Evolutionary conservation across 1,140 invertebrate species (phyloP), one percentile per base, ranked within the genome.

Genomic region (Heliconius nattereri): DNA sequence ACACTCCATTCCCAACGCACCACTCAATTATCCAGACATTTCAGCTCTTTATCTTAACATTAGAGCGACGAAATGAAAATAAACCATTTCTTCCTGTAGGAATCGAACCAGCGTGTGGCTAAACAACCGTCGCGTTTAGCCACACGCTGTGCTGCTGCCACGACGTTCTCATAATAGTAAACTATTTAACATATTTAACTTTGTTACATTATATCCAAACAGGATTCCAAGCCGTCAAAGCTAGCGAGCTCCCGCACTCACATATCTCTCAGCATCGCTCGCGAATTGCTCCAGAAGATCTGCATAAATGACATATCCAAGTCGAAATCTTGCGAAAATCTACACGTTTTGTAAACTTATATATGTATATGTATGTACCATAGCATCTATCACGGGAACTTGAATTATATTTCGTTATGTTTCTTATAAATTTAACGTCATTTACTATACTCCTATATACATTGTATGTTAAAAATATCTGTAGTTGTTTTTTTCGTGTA

Each of bases 261-360:
- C 80, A 95, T 97, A 72, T 97, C 95, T 80, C 90, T 98, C 79
- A 97, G 97, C 90, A 95, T 97, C 81, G 97, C 97, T 7, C 95
- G 97, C 78, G 97, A 97, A 84, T 96, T 98, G 73, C 95, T 98
- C 20, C 97, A 97, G 82, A 98, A 98, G 91, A 97, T 98, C 84
- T 98, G 98, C 89, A 96, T 98, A 81, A 97, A 97, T 85, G 97
- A 98, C 92, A 97, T 96, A 74, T 97, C 96, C 66, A 98, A 98
- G 94, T 98, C 98, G 23, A 98, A 98, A 89, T 98, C 97, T 74
- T 98, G 98, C 89, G 98, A 98, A 92, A 98, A 98, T 92, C 95
- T 98, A 73, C 97, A 98, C 89, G 98, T 98, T 78, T 95, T 98
- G 74, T 98, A 97, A 93, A 78, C 82, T 78, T 84, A 2, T 16